Evolutionary conservation across 2,797 vertebrate species (phyloP).

Genomic region (Myotis daubentonii): DNA sequence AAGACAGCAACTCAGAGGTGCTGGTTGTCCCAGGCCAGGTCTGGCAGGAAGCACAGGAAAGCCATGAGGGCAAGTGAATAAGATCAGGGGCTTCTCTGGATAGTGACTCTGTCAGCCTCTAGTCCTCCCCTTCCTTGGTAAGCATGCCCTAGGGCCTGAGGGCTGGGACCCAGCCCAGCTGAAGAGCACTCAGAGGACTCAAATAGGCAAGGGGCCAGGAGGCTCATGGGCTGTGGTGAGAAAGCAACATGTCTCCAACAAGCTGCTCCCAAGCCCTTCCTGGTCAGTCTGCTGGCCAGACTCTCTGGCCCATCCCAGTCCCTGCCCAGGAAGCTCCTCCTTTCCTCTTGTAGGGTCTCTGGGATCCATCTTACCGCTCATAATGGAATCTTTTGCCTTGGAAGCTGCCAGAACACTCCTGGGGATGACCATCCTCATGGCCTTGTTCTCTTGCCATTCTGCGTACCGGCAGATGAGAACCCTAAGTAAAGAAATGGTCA

Average conservation of each 20-base stretch:
- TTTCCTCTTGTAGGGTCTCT: not conserved
- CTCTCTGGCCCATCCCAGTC: not conserved
- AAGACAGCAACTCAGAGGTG: not conserved
- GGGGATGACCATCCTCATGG: fast-evolving
- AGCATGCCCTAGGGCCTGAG: not conserved
- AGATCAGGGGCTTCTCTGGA: not conserved
- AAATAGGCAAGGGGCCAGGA: not conserved
- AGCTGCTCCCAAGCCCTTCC: not conserved
- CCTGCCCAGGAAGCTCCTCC: not conserved
- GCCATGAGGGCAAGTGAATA: fast-evolving
- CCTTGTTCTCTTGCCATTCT: not conserved
- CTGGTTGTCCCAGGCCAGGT: fast-evolving
- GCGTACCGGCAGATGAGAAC: not conserved
- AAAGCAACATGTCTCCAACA: not conserved
- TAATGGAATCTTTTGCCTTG: not conserved
- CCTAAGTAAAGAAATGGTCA: constrained; percentile 40
- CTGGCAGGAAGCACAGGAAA: not conserved
- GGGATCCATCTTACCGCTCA: constrained; percentile 36
- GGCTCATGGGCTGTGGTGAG: no score
- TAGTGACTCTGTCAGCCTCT: not conserved
- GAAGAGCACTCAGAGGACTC: not conserved
- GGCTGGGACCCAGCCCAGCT: not conserved
- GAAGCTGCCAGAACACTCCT: not conserved
- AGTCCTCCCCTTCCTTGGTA: not conserved
- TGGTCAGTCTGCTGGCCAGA: not conserved